phyloP scores from a whole-genome alignment of 2,888 invertebrate species.

The Endotricha flammealis region DNA sequence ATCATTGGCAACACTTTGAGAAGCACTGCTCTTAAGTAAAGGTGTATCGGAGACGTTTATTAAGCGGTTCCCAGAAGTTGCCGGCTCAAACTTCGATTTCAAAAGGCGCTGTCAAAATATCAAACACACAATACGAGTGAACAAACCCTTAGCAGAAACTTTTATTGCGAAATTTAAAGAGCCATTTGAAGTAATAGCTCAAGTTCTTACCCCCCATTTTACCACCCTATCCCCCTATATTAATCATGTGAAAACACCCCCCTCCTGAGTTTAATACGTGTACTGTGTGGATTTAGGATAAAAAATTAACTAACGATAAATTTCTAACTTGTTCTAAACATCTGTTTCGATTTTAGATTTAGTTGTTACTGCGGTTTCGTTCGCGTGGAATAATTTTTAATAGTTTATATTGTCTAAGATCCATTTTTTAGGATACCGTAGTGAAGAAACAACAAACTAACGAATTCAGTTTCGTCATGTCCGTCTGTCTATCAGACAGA shows the following conservation, averaged over 20 bases:
- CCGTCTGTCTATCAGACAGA: no score
- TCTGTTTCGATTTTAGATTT: no score
- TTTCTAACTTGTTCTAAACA: constrained; percentile 45
- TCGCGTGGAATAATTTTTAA: no score
- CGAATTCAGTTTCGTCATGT: no score
- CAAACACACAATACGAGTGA: constrained; percentile 44
- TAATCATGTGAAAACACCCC: constrained; percentile 16
- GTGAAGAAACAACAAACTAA: no score
- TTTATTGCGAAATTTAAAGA: constrained; percentile 14
- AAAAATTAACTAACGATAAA: constrained; percentile 43
- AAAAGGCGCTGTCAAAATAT: constrained; percentile 50
- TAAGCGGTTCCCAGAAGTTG: constrained; percentile 34
- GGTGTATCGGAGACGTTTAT: constrained; percentile 32
- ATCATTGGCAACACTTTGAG: neutral
- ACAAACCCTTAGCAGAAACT: constrained; percentile 15
- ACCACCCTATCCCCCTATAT: constrained; percentile 9
- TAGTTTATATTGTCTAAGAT: no score
- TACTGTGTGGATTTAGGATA: constrained; percentile 27
- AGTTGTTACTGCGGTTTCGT: no score
- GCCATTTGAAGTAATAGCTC: constrained; percentile 12
- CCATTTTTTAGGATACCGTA: no score
- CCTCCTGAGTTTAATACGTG: constrained; percentile 16
- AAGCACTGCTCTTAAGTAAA: constrained; percentile 1
- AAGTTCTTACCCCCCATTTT: constrained; percentile 3
- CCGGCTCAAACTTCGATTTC: constrained; percentile 33